Evolutionary conservation across 30 jellyfish, hydroid and myxozoan genomes (phyloP).

Genomic region (Nemopilema nomurai): DNA sequence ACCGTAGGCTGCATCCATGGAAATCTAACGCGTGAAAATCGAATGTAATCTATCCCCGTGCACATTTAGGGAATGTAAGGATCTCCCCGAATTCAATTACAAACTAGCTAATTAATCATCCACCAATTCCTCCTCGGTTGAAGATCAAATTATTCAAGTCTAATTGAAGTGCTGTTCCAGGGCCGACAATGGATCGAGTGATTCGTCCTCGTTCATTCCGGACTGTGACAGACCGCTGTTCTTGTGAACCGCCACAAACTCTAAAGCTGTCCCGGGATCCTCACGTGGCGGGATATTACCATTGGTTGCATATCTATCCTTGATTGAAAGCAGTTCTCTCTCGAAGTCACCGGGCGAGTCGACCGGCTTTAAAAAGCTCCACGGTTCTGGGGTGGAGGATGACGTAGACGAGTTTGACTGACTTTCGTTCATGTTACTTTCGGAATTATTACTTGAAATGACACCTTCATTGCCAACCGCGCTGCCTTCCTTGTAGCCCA

Average conservation of each 20-base stretch:
- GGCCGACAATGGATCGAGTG: slow-evolving; percentile 58
- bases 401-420: slow-evolving; percentile 33
- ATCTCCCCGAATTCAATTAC: not conserved
- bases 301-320: slow-evolving; percentile 29
- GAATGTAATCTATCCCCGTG: not conserved
- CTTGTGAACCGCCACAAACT: slow-evolving; percentile 18
- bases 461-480: not conserved
- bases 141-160: not conserved
- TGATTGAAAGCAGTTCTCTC: slow-evolving; percentile 44
- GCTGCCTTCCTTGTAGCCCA: slow-evolving; percentile 8
- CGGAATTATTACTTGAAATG: slow-evolving; percentile 42
- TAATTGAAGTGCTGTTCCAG: slow-evolving; percentile 50
- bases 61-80: not conserved
- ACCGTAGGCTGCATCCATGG: no score
- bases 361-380: slow-evolving; percentile 55
- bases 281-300: not conserved
- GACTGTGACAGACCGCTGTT: not conserved
- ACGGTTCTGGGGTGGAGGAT: slow-evolving; percentile 50
- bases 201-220: slow-evolving; percentile 1
- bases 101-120: not conserved
- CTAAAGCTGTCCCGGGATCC: slow-evolving; percentile 29
- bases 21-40: not conserved
- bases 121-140: not conserved
- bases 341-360: slow-evolving; percentile 67
- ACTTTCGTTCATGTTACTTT: slow-evolving; percentile 14